Evolutionary conservation across 2,888 invertebrate genomes (phyloP).

Genomic region (Synergus gifuensis): DNA sequence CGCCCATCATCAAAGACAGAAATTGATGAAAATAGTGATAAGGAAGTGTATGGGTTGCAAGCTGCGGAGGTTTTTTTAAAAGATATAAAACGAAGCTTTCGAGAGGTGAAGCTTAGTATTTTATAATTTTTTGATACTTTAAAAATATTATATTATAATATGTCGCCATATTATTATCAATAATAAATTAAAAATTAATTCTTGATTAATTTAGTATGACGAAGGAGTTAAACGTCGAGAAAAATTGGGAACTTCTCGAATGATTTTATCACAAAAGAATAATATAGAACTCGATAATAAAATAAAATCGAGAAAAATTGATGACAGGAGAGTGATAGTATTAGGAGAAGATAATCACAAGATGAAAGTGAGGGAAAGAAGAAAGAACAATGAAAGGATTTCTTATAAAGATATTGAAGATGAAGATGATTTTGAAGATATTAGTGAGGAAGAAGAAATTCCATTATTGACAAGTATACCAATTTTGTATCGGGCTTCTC

Average conservation of each 20-base stretch:
- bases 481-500: constrained; percentile 57
- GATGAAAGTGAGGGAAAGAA: not conserved
- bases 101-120: not conserved
- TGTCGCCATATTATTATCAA: not conserved
- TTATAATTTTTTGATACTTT: not conserved
- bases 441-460: not conserved
- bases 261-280: not conserved
- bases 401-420: not conserved
- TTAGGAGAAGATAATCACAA: not conserved
- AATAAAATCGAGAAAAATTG: not conserved
- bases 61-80: not conserved
- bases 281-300: not conserved
- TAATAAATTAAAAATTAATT: not conserved
- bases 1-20: not conserved
- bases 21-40: not conserved
- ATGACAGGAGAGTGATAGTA: not conserved
- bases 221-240: not conserved
- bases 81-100: not conserved
- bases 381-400: not conserved
- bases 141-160: too few relatives aligned
- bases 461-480: constrained; percentile 46
- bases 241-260: not conserved
- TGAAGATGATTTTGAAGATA: not conserved
- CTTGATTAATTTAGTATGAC: not conserved
- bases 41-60: not conserved